A percentile compares a stretch with the other conserved stretches of the same genome.
Conservation (phyloP, 1,140 invertebrate genomes). For the Battus philenor region DNA sequence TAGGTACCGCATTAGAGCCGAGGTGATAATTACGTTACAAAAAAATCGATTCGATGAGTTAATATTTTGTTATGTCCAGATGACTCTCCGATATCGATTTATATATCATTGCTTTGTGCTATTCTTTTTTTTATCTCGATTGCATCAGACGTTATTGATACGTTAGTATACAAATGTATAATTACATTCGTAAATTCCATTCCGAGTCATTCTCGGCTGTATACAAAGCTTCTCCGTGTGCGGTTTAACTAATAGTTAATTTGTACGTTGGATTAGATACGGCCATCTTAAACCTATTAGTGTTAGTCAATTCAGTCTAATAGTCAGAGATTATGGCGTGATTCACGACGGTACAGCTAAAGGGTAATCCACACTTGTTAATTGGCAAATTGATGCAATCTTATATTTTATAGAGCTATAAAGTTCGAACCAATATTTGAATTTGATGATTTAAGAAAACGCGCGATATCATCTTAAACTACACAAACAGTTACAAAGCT, state of each 20-base stretch:
- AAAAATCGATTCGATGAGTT: constrained; percentile 59
- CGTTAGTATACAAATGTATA: not conserved
- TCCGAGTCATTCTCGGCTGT: constrained; percentile 1
- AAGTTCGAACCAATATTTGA: too few relatives aligned
- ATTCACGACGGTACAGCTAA: constrained; percentile 28
- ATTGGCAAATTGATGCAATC: constrained; percentile 6
- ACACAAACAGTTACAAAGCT: too few relatives aligned
- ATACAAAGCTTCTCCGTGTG: constrained; percentile 28
- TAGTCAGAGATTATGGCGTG: constrained; percentile 40
- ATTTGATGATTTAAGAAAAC: too few relatives aligned
- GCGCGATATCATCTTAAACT: too few relatives aligned
- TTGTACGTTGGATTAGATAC: constrained; percentile 44
- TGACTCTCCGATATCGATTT: constrained; percentile 41
- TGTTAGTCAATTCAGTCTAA: constrained; percentile 42
- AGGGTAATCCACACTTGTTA: constrained; percentile 3
- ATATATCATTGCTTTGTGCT: constrained; percentile 21
- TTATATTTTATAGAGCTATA: too few relatives aligned
- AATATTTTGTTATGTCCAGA: constrained; percentile 56
- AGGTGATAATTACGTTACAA: constrained; percentile 73
- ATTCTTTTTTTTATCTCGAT: constrained; percentile 25
- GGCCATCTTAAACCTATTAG: constrained; percentile 54
- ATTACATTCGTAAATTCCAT: constrained; percentile 2
- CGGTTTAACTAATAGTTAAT: constrained; percentile 51
- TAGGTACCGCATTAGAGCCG: constrained; percentile 65
- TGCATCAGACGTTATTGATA: constrained; percentile 10